These are phyloP conservation scores for Malthinus seriepunctatus DNA, from an alignment of 2,888 invertebrate species.

Conservation along the genomic window DNA sequence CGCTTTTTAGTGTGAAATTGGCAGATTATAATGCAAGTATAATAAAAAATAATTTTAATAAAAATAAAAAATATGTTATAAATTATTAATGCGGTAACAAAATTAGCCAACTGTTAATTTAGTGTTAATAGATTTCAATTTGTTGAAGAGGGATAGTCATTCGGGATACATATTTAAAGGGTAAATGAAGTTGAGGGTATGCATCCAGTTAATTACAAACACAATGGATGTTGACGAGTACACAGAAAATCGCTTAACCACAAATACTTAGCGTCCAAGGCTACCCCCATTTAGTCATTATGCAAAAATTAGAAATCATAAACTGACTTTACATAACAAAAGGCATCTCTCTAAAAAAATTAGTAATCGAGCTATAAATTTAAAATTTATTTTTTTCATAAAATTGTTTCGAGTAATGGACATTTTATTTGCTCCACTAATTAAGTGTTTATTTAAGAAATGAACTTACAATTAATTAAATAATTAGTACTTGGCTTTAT, in stretches of 20 bases:
- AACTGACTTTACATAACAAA: slow-evolving; percentile 29
- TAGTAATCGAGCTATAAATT: neutral
- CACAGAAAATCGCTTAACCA: slow-evolving; percentile 51
- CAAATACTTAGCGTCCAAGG: slow-evolving; percentile 37
- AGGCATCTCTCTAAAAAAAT: neutral
- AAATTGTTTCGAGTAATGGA: neutral
- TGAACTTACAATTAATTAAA: slow-evolving; percentile 43
- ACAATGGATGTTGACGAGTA: slow-evolving; percentile 48
- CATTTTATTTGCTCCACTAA: slow-evolving; percentile 30
- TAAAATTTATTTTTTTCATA: neutral
- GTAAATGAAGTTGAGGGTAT: slow-evolving; percentile 23
- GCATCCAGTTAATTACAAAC: slow-evolving; percentile 46
- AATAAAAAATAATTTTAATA: too few species aligned
- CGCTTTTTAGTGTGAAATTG: too few species aligned
- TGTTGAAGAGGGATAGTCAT: slow-evolving; percentile 26
- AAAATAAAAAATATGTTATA: neutral
- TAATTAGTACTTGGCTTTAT: slow-evolving; percentile 42
- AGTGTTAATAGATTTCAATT: neutral
- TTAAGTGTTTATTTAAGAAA: slow-evolving; percentile 44
- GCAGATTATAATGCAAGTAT: too few species aligned
- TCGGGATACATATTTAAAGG: slow-evolving; percentile 34
- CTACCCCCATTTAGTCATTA: slow-evolving; percentile 21
- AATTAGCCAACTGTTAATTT: slow-evolving; percentile 2
- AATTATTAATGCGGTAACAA: neutral
- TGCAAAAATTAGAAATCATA: slow-evolving; percentile 25